Evolutionary conservation across 2,888 invertebrate genomes (phyloP).

Genomic region (Coelinius sp.): DNA sequence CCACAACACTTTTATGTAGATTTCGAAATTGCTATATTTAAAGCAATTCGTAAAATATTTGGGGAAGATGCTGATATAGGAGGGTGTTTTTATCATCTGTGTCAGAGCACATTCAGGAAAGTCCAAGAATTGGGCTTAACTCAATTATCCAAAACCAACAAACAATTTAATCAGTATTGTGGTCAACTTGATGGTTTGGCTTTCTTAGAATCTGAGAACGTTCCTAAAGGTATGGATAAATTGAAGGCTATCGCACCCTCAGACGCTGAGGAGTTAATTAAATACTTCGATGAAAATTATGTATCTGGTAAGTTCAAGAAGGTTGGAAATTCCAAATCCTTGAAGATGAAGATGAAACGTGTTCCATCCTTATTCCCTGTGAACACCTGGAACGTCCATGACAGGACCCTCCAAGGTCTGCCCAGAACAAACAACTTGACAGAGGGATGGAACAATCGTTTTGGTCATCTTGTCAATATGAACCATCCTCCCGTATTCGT

Average conservation of each 20-base stretch:
- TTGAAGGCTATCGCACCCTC: not conserved
- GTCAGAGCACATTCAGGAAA: conserved; percentile 7
- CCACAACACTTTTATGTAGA: conserved; percentile 8
- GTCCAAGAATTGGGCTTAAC: not conserved
- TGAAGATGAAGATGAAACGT: not conserved
- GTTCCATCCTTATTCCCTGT: not conserved
- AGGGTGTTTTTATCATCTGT: conserved; percentile 22
- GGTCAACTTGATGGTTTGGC: conserved; percentile 18
- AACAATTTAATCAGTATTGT: conserved; percentile 10
- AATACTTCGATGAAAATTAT: conserved; percentile 20
- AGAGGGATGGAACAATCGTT: conserved; percentile 22
- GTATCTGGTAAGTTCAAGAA: not conserved
- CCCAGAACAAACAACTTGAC: not conserved
- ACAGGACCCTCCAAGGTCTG: not conserved
- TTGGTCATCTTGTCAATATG: not conserved
- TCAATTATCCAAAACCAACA: not conserved
- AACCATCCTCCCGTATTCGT: not conserved
- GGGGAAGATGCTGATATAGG: not conserved
- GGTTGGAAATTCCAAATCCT: not conserved
- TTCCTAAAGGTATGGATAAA: conserved; percentile 16
- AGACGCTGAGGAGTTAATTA: not conserved
- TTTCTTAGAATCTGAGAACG: not conserved
- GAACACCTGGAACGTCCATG: not conserved
- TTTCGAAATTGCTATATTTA: conserved; percentile 9
- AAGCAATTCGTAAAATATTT: not conserved